Conservation (phyloP, 2,888 invertebrate species). For the Polydrusus tereticollis region DNA sequence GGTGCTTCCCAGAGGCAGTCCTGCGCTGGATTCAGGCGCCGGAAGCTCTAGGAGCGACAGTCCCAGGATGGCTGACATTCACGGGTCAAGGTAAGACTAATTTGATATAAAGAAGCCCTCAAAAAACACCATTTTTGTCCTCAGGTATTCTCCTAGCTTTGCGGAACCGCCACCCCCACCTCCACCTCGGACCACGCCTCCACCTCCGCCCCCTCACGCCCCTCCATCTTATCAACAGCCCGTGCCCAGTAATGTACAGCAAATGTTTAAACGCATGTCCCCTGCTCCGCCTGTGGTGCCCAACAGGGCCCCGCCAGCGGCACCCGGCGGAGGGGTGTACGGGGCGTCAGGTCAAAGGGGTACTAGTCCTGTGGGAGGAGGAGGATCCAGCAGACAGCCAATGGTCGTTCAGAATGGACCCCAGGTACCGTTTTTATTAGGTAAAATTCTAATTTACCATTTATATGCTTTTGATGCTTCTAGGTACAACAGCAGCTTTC, state of each 20-base stretch:
- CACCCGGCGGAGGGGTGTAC: constrained; percentile 63
- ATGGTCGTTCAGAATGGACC: constrained; percentile 78
- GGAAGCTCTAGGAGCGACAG: constrained; percentile 92
- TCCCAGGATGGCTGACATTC: constrained; percentile 75
- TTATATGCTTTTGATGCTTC: background rate
- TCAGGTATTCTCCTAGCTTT: constrained; percentile 78
- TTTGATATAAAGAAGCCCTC: background rate
- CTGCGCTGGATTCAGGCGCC: constrained; percentile 89
- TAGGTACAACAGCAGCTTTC: constrained; percentile 85
- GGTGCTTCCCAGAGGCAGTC: constrained; percentile 83
- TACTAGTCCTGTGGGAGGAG: constrained; percentile 77
- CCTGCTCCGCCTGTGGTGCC: constrained; percentile 78
- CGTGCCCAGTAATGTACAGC: constrained; percentile 77
- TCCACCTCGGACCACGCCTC: constrained; percentile 73
- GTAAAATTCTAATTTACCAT: background rate
- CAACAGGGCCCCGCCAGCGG: constrained; percentile 76
- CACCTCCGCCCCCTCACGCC: constrained; percentile 74
- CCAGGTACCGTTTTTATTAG: constrained; percentile 36
- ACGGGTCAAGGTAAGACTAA: constrained; percentile 67
- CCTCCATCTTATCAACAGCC: constrained; percentile 71
- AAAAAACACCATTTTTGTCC: background rate
- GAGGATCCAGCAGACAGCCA: constrained; percentile 73
- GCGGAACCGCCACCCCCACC: constrained; percentile 71
- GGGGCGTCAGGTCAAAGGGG: constrained; percentile 58
- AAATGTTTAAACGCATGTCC: constrained; percentile 82